These are phyloP conservation scores for Tenrec ecaudatus DNA, from an alignment of 2,113 vertebrate species.

Conservation along the genomic window DNA sequence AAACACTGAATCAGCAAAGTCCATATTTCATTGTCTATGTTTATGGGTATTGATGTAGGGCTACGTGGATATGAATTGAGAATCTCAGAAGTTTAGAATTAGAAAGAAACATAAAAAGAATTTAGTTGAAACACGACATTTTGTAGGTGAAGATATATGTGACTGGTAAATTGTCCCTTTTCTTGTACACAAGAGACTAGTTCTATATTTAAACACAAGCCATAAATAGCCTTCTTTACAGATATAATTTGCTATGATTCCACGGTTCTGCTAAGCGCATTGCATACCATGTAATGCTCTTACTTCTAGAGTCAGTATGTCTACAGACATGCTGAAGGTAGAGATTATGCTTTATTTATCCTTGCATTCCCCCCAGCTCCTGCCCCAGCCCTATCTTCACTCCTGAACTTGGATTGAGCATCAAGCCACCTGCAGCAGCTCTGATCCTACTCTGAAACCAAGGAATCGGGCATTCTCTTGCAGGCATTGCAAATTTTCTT, in stretches of 20 bases:
- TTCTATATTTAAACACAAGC: constrained; percentile 72
- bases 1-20: constrained; percentile 19
- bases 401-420: background rate
- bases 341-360: background rate
- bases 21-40: background rate
- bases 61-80: constrained; percentile 34
- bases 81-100: constrained; percentile 41
- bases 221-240: constrained; percentile 65
- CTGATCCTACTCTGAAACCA: background rate
- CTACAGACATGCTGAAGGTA: constrained; percentile 25
- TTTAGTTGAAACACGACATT: constrained; percentile 43
- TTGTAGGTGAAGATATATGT: constrained; percentile 51
- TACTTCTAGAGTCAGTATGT: constrained; percentile 4
- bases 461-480: background rate
- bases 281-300: constrained; percentile 58
- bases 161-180: constrained; percentile 57
- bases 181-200: constrained; percentile 67
- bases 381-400: background rate
- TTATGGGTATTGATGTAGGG: background rate
- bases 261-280: constrained; percentile 13
- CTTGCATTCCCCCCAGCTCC: background rate
- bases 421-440: background rate
- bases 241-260: constrained; percentile 56
- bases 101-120: constrained; percentile 37
- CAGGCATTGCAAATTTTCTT: background rate